Conservation (phyloP, 1,140 invertebrate genomes). For the Ganaspis sp. region DNA sequence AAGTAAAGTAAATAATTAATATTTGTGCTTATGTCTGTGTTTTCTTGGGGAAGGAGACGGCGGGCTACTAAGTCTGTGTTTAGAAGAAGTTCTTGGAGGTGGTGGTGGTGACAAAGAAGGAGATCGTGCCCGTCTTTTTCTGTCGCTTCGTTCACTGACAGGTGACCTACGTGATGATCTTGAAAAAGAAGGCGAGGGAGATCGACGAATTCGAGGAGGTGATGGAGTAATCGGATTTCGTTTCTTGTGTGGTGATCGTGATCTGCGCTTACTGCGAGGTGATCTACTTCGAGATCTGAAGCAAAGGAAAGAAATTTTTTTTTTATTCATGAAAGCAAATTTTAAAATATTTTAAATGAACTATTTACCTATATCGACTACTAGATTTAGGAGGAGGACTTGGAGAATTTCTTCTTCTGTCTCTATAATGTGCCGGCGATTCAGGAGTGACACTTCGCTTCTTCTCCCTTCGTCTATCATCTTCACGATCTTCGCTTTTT, state of each 20-base stretch:
- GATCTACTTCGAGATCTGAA: conserved; percentile 74
- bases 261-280: conserved; percentile 70
- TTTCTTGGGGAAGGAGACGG: conserved; percentile 72
- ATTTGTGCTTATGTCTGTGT: conserved; percentile 78
- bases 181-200: conserved; percentile 71
- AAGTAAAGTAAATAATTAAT: conserved; percentile 56
- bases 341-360: conserved; percentile 25
- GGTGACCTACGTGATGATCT: conserved; percentile 69
- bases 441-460: conserved; percentile 71
- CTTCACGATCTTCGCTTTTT: conserved; percentile 71
- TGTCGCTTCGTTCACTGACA: conserved; percentile 61
- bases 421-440: conserved; percentile 70
- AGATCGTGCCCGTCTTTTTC: conserved; percentile 68
- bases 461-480: conserved; percentile 69
- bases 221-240: conserved; percentile 71
- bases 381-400: conserved; percentile 61
- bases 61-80: conserved; percentile 69
- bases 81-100: conserved; percentile 64
- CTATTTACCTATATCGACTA: conserved; percentile 65
- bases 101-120: conserved; percentile 72
- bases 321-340: conserved; percentile 20
- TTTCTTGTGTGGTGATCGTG: conserved; percentile 72
- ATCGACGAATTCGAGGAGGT: conserved; percentile 71
- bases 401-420: conserved; percentile 65
- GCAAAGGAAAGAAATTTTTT: conserved; percentile 2